Evolutionary conservation across 1,140 invertebrate species (phyloP).

Genomic region (Hyposmocoma kahamanoa): DNA sequence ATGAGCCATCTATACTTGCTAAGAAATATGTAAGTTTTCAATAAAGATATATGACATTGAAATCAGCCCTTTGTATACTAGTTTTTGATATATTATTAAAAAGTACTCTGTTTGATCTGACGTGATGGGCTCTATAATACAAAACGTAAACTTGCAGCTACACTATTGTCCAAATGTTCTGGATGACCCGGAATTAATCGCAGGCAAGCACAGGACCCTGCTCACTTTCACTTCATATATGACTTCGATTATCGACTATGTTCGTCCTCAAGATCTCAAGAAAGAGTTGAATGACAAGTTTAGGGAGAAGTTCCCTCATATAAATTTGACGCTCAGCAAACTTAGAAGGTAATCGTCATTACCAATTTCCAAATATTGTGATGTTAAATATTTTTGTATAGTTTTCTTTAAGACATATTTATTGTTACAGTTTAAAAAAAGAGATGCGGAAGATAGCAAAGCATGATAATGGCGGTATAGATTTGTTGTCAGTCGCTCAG

Average conservation of each 20-base stretch:
- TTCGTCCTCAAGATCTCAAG: conserved; percentile 96
- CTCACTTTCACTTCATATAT: conserved; percentile 97
- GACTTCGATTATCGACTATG: conserved; percentile 97
- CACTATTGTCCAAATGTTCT: conserved; percentile 91
- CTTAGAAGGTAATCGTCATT: conserved; percentile 83
- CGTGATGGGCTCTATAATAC: too few species aligned
- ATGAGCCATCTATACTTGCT: conserved; percentile 50
- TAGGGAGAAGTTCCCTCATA: conserved; percentile 94
- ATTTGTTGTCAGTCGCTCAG: conserved; percentile 94
- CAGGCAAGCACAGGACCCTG: conserved; percentile 94
- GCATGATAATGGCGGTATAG: conserved; percentile 85
- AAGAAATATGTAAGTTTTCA: conserved; percentile 61
- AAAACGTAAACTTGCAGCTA: conserved; percentile 46
- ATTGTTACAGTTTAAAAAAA: conserved; percentile 85
- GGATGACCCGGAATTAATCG: conserved; percentile 96
- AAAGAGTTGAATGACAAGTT: conserved; percentile 99
- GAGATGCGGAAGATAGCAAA: conserved; percentile 97
- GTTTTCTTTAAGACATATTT: background rate
- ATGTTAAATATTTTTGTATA: background rate
- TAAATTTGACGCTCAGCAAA: conserved; percentile 97
- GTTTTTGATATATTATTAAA: background rate
- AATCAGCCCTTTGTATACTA: background rate
- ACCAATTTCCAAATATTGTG: background rate
- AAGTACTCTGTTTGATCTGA: too few species aligned
- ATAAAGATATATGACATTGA: too few species aligned